Evolutionary conservation across 2,113 vertebrate species (phyloP), one percentile per base, ranked within the genome.

Genomic region (Hypocryptadius cinnamomeus): DNA sequence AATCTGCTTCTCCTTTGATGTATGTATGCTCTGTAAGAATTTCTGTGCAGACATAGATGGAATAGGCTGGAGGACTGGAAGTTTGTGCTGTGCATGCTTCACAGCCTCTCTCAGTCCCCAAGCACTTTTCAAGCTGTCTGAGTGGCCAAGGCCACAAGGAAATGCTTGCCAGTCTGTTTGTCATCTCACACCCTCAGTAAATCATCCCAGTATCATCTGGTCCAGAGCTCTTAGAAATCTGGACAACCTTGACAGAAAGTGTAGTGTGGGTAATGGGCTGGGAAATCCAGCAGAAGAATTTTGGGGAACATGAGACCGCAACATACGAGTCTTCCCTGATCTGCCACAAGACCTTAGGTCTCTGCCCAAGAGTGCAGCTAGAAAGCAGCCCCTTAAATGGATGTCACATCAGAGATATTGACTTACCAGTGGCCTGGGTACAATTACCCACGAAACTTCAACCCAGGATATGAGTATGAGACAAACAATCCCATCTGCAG

Each of bases 401-500:
- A 74, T 42, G 27, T 70, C 69, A 24, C 83, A 93, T 89, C 82
- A 88, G 85, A 90, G 68, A 33, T 85, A 95, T 33, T 96, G 85
- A 39, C 71, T 95, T 95, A 90, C 68, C 79, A 64, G 64, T 89
- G 93, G 80, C 78, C 65, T 35, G 73, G 57, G 65, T 92, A 68
- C 57, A 48, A 65, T 84, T 74, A 85, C 57, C 80, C 57, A 15
- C 80, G 80, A 89, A 95, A 93, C 73, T 74, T 84, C 83, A 81
- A 56, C 83, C 80, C 64, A 25, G 61, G 80, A 57, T 90, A 71
- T 35, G 48, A 2, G 2, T 95, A 72, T 94, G 79, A 88, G 60
- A 93, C 83, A 95, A 96, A 87, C 66, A 93, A 90, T 94, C 79
- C 91, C 89, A 92, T 89, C 83, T 96, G 91, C 92, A 94, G 89